These are phyloP conservation scores for Sesia apiformis DNA, from an alignment of 2,888 invertebrate species.

Conservation along the genomic window DNA sequence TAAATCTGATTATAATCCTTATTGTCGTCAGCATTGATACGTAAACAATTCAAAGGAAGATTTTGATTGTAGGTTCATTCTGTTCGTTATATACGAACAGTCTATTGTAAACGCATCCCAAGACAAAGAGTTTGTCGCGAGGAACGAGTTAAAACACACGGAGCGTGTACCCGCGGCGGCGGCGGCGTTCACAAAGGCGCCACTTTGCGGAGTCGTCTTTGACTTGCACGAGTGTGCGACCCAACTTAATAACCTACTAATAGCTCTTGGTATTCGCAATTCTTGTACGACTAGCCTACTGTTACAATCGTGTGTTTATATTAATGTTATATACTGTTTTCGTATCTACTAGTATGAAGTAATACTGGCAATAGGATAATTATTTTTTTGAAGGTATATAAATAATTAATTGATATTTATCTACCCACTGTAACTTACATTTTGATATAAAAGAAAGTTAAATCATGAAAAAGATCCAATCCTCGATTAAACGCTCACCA, in stretches of 20 bases:
- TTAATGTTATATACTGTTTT: not conserved
- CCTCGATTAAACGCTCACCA: not conserved
- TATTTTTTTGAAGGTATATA: too few species aligned
- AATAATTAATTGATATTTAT: not conserved
- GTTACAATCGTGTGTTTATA: not conserved
- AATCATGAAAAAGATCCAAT: not conserved
- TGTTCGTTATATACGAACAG: not conserved
- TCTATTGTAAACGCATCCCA: conserved; percentile 41
- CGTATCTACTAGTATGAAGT: not conserved
- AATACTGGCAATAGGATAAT: too few species aligned
- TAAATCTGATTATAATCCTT: too few species aligned
- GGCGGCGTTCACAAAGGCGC: conserved; percentile 51
- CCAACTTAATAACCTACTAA: conserved; percentile 65
- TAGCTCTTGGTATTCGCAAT: conserved; percentile 13
- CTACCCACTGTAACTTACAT: not conserved
- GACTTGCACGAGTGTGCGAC: conserved; percentile 56
- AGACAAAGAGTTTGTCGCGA: conserved; percentile 59
- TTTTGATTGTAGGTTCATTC: too few species aligned
- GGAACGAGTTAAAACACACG: conserved; percentile 35
- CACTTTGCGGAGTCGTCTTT: conserved; percentile 65
- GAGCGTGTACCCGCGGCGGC: conserved; percentile 31
- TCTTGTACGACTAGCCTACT: not conserved
- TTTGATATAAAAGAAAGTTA: not conserved
- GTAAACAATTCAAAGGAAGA: too few species aligned
- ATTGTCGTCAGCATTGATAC: too few species aligned